A percentile compares a stretch with the other conserved stretches of the same genome.
Conservation (phyloP, 2,797 vertebrate species). For the Hemibagrus guttatus region DNA sequence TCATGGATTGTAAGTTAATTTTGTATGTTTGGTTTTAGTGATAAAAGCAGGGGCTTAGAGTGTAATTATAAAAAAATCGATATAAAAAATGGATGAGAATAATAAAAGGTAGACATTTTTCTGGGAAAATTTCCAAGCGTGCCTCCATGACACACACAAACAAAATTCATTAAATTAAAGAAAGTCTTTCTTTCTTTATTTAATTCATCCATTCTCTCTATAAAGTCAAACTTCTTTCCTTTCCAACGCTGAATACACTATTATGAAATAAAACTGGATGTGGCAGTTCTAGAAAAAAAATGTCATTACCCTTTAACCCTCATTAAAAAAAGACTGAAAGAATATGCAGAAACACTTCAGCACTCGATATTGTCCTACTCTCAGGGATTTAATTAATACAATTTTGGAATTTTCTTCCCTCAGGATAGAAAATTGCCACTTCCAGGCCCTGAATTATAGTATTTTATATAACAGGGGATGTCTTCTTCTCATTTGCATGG, state of each 20-base stretch:
- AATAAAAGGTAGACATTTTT: no score
- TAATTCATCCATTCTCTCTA: background rate
- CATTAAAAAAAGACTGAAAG: background rate
- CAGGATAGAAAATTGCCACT: background rate
- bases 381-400: background rate
- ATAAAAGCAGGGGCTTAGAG: background rate
- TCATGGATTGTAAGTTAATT: background rate
- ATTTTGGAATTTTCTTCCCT: background rate
- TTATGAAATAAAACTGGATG: background rate
- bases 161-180: background rate
- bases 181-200: no score
- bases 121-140: no score
- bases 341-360: background rate
- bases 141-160: background rate
- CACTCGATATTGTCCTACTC: background rate
- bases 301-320: background rate
- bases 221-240: background rate
- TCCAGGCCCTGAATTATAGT: no score
- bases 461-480: background rate
- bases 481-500: slow-evolving; percentile 7
- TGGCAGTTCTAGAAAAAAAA: background rate
- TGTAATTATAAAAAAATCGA: background rate
- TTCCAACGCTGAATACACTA: background rate
- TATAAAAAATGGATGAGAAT: background rate
- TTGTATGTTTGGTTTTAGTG: background rate